Conservation (phyloP, 2,888 invertebrate genomes). For the Phortica okadai region DNA sequence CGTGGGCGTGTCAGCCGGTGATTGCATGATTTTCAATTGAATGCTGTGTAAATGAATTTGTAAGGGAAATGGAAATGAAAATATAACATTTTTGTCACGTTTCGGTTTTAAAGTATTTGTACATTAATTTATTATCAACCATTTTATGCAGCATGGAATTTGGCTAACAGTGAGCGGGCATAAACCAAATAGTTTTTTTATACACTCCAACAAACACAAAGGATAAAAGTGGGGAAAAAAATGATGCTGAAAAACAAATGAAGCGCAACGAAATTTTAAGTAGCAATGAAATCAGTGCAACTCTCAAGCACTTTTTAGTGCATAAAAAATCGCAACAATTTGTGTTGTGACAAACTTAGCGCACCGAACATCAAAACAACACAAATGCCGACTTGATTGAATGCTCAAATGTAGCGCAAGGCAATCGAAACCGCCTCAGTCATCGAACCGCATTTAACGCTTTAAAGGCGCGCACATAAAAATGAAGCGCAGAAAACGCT, state of each 20-base stretch:
- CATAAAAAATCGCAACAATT: background rate
- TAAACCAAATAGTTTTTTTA: too few species aligned
- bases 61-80: too few species aligned
- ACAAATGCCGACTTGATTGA: background rate
- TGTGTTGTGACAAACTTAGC: background rate
- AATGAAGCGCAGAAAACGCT: background rate
- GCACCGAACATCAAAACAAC: constrained; percentile 12
- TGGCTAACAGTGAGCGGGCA: too few species aligned
- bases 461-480: background rate
- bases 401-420: background rate
- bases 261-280: constrained; percentile 1
- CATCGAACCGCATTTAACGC: constrained; percentile 17
- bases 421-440: background rate
- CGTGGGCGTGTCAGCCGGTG: constrained; percentile 19
- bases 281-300: background rate
- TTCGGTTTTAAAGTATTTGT: too few species aligned
- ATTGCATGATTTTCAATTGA: background rate
- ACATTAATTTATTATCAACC: too few species aligned
- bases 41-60: background rate
- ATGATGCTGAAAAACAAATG: background rate
- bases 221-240: background rate
- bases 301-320: background rate
- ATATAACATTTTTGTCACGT: too few species aligned
- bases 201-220: too few species aligned
- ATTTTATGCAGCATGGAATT: too few species aligned